Conservation (phyloP, 2,888 invertebrate species). For the Unio pictorum region DNA sequence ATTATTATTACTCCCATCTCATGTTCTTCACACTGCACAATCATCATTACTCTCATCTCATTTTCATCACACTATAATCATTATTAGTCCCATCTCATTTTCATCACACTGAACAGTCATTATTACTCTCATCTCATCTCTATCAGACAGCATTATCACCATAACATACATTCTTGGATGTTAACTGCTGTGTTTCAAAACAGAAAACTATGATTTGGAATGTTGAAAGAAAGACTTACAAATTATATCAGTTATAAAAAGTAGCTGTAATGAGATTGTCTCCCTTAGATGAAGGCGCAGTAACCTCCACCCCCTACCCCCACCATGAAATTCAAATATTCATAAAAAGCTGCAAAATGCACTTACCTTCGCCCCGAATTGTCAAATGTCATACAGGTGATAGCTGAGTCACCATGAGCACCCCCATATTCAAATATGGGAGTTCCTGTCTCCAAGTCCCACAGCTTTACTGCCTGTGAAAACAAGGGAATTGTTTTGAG, state of each 20-base stretch:
- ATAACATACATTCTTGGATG: background rate
- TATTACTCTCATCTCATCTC: no score
- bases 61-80: no score
- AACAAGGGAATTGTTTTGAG: background rate
- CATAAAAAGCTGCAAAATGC: background rate
- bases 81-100: no score
- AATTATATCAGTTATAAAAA: no score
- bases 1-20: no score
- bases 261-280: background rate
- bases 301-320: background rate
- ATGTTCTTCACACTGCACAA: no score
- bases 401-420: conserved; percentile 69
- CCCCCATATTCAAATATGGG: conserved; percentile 70
- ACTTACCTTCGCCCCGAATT: conserved; percentile 66
- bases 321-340: no score
- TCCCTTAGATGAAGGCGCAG: background rate
- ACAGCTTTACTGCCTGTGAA: conserved; percentile 68
- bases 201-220: no score
- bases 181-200: no score
- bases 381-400: conserved; percentile 71
- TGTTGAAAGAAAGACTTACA: no score
- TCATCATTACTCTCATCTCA: no score
- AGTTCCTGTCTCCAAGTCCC: conserved; percentile 71
- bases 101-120: no score
- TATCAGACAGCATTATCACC: background rate